These are phyloP conservation scores for Eristalis tenax DNA, from an alignment of 2,888 invertebrate genomes.

Conservation along the genomic window DNA sequence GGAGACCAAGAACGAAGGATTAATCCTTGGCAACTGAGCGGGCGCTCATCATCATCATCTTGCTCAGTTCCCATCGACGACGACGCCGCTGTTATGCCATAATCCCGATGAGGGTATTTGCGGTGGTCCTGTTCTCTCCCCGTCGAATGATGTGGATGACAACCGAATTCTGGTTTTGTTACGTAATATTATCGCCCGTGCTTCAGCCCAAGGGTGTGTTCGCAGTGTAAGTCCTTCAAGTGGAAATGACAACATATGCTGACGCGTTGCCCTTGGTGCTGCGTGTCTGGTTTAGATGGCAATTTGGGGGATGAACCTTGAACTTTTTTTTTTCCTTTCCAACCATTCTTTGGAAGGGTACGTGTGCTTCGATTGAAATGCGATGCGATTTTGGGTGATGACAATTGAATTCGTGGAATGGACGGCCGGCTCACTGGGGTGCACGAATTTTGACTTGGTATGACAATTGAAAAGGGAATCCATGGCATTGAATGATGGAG, in stretches of 20 bases:
- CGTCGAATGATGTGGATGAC: not conserved
- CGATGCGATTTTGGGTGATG: not conserved
- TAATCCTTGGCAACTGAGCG: constrained; percentile 19
- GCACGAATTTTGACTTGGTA: not conserved
- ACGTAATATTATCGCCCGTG: not conserved
- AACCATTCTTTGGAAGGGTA: not conserved
- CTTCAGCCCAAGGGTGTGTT: constrained; percentile 36
- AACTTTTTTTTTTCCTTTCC: not conserved
- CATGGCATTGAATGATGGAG: too few species aligned
- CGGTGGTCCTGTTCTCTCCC: not conserved
- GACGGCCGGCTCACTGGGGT: not conserved
- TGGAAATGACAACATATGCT: constrained; percentile 29
- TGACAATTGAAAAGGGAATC: not conserved
- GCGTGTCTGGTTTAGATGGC: not conserved
- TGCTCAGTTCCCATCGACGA: constrained; percentile 2
- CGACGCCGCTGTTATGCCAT: constrained; percentile 19
- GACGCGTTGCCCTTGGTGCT: not conserved
- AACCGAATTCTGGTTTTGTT: not conserved
- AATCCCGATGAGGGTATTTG: constrained; percentile 14
- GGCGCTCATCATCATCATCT: not conserved
- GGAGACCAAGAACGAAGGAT: not conserved
- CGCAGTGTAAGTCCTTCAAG: constrained; percentile 20
- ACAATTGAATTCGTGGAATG: not conserved
- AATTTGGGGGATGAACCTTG: not conserved
- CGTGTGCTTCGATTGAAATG: not conserved